A percentile compares a stretch with the other conserved stretches of the same genome.
These are phyloP conservation scores for Bembecia ichneumoniformis DNA, from an alignment of 2,888 invertebrate genomes.

Conservation along the genomic window DNA sequence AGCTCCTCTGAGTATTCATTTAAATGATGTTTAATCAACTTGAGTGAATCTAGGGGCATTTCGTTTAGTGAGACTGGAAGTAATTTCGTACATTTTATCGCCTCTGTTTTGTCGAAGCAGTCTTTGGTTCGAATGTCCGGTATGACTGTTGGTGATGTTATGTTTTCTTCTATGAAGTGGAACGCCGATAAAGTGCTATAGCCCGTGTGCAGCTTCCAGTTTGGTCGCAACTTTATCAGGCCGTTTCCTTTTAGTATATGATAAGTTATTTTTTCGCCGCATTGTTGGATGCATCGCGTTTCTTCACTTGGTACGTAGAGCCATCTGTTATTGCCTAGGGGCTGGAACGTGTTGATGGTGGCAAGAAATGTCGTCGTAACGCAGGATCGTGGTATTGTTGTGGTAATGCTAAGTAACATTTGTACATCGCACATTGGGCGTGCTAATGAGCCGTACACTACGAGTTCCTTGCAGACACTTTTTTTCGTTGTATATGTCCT, in stretches of 20 bases:
- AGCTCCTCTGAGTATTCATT: neutral
- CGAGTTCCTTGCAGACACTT: neutral
- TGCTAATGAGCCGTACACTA: constrained; percentile 1
- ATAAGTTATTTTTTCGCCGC: neutral
- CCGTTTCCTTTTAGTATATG: constrained; percentile 2
- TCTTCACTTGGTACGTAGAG: constrained; percentile 1
- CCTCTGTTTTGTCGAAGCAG: neutral
- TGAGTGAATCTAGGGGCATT: constrained; percentile 1
- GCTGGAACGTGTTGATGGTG: constrained; percentile 1
- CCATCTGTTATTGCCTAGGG: neutral
- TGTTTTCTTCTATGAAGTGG: neutral
- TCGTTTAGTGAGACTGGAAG: neutral
- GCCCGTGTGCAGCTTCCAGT: constrained; percentile 3
- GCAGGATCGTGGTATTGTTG: constrained; percentile 1
- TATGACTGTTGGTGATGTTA: constrained; percentile 1
- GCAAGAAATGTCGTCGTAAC: constrained; percentile 3
- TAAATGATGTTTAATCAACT: neutral
- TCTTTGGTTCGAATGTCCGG: constrained; percentile 2
- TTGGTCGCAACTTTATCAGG: neutral
- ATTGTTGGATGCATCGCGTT: constrained; percentile 2
- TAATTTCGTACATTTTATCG: neutral
- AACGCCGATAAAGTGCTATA: constrained; percentile 3
- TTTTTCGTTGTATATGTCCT: constrained; percentile 2
- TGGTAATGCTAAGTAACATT: constrained; percentile 1
- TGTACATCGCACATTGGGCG: constrained; percentile 4